Conservation (phyloP, 2,888 invertebrate species). For the Lagria hirta region DNA sequence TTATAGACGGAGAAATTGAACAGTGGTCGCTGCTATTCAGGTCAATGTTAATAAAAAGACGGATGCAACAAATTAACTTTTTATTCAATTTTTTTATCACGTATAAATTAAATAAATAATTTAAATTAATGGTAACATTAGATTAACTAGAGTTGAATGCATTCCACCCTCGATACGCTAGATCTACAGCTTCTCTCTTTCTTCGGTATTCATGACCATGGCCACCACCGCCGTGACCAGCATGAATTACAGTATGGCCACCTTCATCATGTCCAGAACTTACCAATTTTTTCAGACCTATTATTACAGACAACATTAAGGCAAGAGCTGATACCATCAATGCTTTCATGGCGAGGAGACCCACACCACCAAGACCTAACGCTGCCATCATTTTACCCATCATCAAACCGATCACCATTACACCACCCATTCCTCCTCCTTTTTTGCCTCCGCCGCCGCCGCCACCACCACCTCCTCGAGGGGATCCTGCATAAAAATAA, state of each 20-base stretch:
- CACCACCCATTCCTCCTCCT: constrained; percentile 58
- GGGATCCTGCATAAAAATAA: no score
- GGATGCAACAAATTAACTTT: constrained; percentile 37
- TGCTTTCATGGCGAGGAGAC: constrained; percentile 73
- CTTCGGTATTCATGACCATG: constrained; percentile 61
- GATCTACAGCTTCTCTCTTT: constrained; percentile 51
- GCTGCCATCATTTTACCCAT: constrained; percentile 78
- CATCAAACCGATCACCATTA: constrained; percentile 68
- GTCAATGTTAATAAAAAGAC: constrained; percentile 45
- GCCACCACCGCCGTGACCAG: constrained; percentile 39
- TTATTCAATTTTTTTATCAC: constrained; percentile 28
- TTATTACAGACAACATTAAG: constrained; percentile 71
- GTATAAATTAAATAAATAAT: constrained; percentile 27
- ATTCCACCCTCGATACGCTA: constrained; percentile 54
- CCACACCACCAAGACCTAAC: constrained; percentile 73
- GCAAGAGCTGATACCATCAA: constrained; percentile 67
- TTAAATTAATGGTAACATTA: no score
- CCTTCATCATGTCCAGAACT: constrained; percentile 57
- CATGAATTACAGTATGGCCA: constrained; percentile 58
- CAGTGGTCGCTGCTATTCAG: constrained; percentile 34
- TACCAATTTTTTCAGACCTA: constrained; percentile 72
- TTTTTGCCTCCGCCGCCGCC: constrained; percentile 50
- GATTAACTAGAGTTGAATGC: constrained; percentile 46
- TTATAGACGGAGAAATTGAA: constrained; percentile 32
- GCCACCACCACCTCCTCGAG: constrained; percentile 60